Evolutionary conservation across 2,113 vertebrate species (phyloP), one percentile per base, ranked within the genome.

Genomic region (Pogonocichla stellata): DNA sequence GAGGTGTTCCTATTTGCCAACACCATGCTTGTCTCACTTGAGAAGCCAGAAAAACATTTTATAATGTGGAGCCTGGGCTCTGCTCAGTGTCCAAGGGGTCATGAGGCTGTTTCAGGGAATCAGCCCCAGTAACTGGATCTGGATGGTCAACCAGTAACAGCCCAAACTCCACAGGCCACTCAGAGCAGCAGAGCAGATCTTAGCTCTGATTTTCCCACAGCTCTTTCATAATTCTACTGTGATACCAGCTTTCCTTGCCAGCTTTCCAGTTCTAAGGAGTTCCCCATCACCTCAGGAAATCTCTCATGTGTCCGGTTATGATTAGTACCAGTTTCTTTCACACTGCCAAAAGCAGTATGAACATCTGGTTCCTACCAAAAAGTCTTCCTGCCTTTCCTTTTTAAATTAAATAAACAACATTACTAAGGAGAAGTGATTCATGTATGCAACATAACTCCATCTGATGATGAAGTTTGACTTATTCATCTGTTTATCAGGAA

Each of bases 361-460:
- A 90, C 81, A 90, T 70, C 93, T 92, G 81, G 85, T 70, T 96
- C 67, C 75, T 80, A 92, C 69, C 66, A 95, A 85, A 74, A 92
- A 53, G 26, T 56, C 57, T 71, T 91, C 77, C 66, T 75, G 78
- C 25, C 31, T 50, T 90, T 91, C 60, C 38, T 51, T 85, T 77
- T 74, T 77, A 65, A 56, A 95, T 93, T 70, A 64, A 92, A 58
- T 62, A 94, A 84, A 61, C 84, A 86, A 81, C 29, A 54, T 54
- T 50, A 82, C 33, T 83, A 65, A 62, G 38, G 42, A 90, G 64
- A 88, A 92, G 17, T 10, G 18, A 90, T 86, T 83, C 31, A 57
- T 53, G 29, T 86, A 69, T 48, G 75, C 75, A 96, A 84, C 10
- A 24, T 40, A 95, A 90, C 31, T 92, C 77, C 64, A 70, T 36